These are phyloP conservation scores for Cyrtonyx montezumae DNA, from an alignment of 2,113 vertebrate genomes.

Conservation along the genomic window DNA sequence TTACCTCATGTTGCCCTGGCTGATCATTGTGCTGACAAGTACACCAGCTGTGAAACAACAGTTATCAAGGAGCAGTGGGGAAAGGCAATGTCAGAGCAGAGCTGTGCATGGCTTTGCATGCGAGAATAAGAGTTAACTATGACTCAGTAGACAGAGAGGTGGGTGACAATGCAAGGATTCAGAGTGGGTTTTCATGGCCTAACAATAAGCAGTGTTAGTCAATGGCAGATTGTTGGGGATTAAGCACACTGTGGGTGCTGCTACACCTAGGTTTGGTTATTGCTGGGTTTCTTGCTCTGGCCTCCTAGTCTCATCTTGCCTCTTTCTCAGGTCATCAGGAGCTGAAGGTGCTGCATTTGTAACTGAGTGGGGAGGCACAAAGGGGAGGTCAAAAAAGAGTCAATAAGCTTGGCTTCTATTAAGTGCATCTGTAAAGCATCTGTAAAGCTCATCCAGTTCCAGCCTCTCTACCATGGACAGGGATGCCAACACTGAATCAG, in stretches of 20 bases:
- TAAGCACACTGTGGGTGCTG: neutral
- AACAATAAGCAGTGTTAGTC: slow-evolving; percentile 5
- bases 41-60: neutral
- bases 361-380: neutral
- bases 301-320: neutral
- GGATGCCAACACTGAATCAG: neutral
- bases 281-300: neutral
- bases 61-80: neutral
- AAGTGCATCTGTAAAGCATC: neutral
- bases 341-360: neutral
- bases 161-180: neutral
- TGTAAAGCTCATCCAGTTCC: neutral
- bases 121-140: neutral
- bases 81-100: neutral
- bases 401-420: neutral
- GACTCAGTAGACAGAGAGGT: neutral
- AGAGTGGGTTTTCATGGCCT: neutral
- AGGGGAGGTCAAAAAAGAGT: slow-evolving; percentile 12
- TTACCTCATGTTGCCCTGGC: neutral
- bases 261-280: neutral
- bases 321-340: neutral
- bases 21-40: neutral
- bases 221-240: neutral
- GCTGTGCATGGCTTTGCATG: neutral
- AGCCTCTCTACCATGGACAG: neutral